Evolutionary conservation across 2,888 invertebrate species (phyloP), one percentile per base, ranked within the genome.

Genomic region (Callinectes sapidus): DNA sequence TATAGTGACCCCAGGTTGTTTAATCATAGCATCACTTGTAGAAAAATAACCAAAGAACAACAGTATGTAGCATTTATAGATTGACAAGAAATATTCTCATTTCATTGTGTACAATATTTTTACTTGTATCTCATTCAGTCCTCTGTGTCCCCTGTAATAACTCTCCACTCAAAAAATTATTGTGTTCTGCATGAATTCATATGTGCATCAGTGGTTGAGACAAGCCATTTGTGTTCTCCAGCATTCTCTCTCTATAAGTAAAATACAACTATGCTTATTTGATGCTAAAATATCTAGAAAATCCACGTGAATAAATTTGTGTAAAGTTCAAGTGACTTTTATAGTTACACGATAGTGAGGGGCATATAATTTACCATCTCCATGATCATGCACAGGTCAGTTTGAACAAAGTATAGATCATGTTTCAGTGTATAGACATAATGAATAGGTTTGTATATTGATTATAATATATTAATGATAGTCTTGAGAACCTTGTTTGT

Each of bases 391-490:
- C 32, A 32, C 2, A 8, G 81, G 35, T 81, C 81, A 81, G 32
- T 32, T 14, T 81, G 35, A 35, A 81, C 32, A 13, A 16, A 81
- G 81, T 32, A 32, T 81, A 35, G 35, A 14, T 81, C 81, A 14
- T 81, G 81, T 81, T 81, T 81, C 81, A 81, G 13, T 81, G 81
- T 81, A 32, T 81, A 81, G 81, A 81, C 32, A 16, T 35, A 81
- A 81, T 81, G 35, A 81, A 81, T 35, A 14, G 35, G 35, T 23
- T 81, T 81, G 81, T 81, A 35, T 35, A 81, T 81, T 81, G 35
- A 35, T 81, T 81, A 81, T 35, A 81, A 81, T 81, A 81, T 81
- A 81, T 81, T 16, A 18, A 81, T 13, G 3, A 81, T 81, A 81
- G 71, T 71, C 16, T 71, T 71, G 23, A 54, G 87, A 42, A 32